Evolutionary conservation across 2,113 vertebrate species (phyloP).

Genomic region (Oryzias javanicus): DNA sequence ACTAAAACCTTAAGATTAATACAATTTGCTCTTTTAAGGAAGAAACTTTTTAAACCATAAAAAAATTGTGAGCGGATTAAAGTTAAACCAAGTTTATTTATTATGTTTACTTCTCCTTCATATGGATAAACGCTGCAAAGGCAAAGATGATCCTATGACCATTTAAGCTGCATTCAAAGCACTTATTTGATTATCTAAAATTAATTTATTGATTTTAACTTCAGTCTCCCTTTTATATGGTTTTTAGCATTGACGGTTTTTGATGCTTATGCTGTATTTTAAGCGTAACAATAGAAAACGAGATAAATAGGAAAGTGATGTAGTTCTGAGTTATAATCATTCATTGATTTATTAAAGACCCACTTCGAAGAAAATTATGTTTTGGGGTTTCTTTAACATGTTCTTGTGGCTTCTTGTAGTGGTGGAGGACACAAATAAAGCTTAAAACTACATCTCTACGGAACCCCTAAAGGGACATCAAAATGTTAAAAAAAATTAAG

Average conservation of each 20-base stretch:
- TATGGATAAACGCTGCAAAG: neutral
- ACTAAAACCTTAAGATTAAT: conserved; percentile 5
- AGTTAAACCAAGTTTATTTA: too few relatives aligned
- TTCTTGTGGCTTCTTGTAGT: too few relatives aligned
- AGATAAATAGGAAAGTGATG: conserved; percentile 2
- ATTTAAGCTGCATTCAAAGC: neutral
- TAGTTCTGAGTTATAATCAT: too few relatives aligned
- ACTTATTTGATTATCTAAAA: neutral
- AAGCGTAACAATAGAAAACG: conserved; percentile 3
- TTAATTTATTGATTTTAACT: conserved; percentile 26
- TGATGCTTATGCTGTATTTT: neutral
- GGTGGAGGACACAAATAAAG: too few relatives aligned
- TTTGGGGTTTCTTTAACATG: too few relatives aligned
- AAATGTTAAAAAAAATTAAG: too few relatives aligned
- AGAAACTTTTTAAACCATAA: neutral
- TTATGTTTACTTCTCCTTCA: too few relatives aligned
- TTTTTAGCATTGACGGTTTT: neutral
- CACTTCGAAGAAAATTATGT: too few relatives aligned
- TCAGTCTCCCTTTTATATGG: conserved; percentile 1
- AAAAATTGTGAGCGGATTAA: neutral
- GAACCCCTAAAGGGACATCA: too few relatives aligned
- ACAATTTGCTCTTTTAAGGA: neutral
- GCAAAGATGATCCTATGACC: neutral
- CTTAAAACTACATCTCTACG: too few relatives aligned
- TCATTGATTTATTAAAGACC: too few relatives aligned